Evolutionary conservation across 1,140 invertebrate genomes (phyloP).

Genomic region (Paracyclopina nana): DNA sequence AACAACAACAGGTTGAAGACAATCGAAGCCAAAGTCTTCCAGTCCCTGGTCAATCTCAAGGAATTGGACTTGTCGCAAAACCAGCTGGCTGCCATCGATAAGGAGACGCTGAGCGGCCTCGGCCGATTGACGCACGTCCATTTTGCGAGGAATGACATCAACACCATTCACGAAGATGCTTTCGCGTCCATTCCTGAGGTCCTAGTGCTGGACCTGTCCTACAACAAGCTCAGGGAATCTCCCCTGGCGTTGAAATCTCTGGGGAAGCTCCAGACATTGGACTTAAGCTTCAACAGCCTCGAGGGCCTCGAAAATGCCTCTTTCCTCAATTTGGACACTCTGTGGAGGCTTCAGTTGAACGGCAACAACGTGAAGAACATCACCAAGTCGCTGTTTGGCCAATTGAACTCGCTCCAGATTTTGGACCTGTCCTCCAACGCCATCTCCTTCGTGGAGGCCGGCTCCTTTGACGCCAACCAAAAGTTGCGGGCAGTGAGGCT

Average conservation of each 20-base stretch:
- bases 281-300: slow-evolving; percentile 69
- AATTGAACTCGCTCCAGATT: slow-evolving; percentile 55
- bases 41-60: slow-evolving; percentile 46
- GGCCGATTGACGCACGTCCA: slow-evolving; percentile 68
- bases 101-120: slow-evolving; percentile 62
- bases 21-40: slow-evolving; percentile 53
- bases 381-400: slow-evolving; percentile 47
- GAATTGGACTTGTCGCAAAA: slow-evolving; percentile 13
- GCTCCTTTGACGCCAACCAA: slow-evolving; percentile 45
- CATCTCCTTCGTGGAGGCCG: slow-evolving; percentile 54
- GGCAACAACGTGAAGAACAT: slow-evolving; percentile 47
- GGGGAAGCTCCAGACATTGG: slow-evolving; percentile 48
- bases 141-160: slow-evolving; percentile 52
- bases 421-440: slow-evolving; percentile 69
- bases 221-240: slow-evolving; percentile 20
- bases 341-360: slow-evolving; percentile 59
- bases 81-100: slow-evolving; percentile 19
- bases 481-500: slow-evolving; percentile 59
- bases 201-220: slow-evolving; percentile 53
- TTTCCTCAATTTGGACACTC: slow-evolving; percentile 56
- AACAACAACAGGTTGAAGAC: no score
- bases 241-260: slow-evolving; percentile 21
- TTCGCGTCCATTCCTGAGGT: slow-evolving; percentile 66
- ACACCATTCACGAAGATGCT: slow-evolving; percentile 31
- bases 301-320: slow-evolving; percentile 52